Evolutionary conservation across 1,140 invertebrate genomes (phyloP).

Genomic region (Drosophila ambigua): DNA sequence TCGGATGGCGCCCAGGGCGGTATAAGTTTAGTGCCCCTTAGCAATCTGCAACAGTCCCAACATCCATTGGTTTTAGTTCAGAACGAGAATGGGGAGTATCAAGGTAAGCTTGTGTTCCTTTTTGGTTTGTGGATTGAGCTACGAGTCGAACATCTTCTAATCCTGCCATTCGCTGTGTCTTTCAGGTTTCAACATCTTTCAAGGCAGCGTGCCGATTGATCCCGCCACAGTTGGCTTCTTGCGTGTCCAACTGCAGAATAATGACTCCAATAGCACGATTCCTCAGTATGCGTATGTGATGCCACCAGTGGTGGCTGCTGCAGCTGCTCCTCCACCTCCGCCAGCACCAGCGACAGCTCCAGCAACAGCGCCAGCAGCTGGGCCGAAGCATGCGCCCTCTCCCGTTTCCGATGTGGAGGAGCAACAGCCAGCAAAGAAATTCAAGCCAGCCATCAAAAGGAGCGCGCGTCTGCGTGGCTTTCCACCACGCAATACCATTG

Average conservation of each 20-base stretch:
- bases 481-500: slow-evolving; percentile 40
- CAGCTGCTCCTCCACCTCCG: background rate
- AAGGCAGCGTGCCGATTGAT: slow-evolving; percentile 45
- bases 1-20: background rate
- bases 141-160: background rate
- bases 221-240: slow-evolving; percentile 33
- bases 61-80: slow-evolving; percentile 63
- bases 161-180: background rate
- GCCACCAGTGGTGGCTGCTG: background rate
- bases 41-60: slow-evolving; percentile 37
- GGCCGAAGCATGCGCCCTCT: background rate
- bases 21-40: slow-evolving; percentile 40
- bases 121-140: background rate
- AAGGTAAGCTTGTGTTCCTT: slow-evolving; percentile 44
- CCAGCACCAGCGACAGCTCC: background rate
- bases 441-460: slow-evolving; percentile 18
- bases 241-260: slow-evolving; percentile 36
- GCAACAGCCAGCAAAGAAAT: slow-evolving; percentile 40
- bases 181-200: slow-evolving; percentile 61
- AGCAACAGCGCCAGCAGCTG: background rate
- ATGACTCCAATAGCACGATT: slow-evolving; percentile 28
- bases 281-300: slow-evolving; percentile 52
- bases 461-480: slow-evolving; percentile 19
- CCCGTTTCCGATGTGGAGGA: background rate
- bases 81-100: slow-evolving; percentile 67